phyloP scores from a whole-genome alignment of 2,113 vertebrate genomes.

The Oxyura jamaicensis region DNA sequence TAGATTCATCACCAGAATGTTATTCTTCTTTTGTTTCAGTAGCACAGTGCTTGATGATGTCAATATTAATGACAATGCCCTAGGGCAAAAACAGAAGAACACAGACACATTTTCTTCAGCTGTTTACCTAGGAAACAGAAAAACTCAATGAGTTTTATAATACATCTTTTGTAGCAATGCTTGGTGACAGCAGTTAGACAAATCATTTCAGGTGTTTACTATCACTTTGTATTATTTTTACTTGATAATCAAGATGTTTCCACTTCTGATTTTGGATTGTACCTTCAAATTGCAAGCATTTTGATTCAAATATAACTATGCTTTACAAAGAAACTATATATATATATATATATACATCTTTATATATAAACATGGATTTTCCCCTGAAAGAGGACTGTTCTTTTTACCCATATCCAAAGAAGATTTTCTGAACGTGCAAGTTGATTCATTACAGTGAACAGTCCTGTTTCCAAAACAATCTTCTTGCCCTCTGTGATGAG shows the following conservation, averaged over 20 bases:
- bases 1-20: slow-evolving; percentile 42
- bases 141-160: slow-evolving; percentile 36
- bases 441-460: background rate
- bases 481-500: background rate
- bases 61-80: slow-evolving; percentile 55
- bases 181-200: slow-evolving; percentile 44
- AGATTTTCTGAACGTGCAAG: background rate
- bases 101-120: slow-evolving; percentile 22
- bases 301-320: background rate
- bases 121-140: slow-evolving; percentile 43
- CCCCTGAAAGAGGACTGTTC: background rate
- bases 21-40: slow-evolving; percentile 16
- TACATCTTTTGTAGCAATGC: slow-evolving; percentile 40
- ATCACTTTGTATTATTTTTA: slow-evolving; percentile 42
- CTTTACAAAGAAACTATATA: background rate
- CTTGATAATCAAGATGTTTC: background rate
- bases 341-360: background rate
- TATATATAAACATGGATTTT: background rate
- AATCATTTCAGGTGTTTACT: slow-evolving; percentile 29
- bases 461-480: background rate
- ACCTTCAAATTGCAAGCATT: background rate
- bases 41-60: background rate
- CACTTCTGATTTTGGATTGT: background rate
- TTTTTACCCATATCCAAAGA: background rate
- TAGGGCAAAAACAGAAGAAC: background rate